These are phyloP conservation scores for Brachyrhaphis roseni DNA, from an alignment of 2,797 vertebrate genomes.

Conservation along the genomic window DNA sequence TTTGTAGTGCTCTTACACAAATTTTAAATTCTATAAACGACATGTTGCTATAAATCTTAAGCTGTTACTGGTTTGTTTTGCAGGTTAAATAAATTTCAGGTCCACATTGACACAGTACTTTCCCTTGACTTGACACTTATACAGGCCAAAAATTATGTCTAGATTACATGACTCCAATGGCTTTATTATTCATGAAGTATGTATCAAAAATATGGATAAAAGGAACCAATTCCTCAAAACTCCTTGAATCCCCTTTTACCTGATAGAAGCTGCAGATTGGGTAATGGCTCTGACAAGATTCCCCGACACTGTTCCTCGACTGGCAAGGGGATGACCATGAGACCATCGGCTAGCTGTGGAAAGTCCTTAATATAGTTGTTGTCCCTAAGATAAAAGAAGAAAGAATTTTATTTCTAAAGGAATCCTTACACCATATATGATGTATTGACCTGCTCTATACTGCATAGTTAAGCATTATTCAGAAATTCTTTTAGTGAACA, in stretches of 20 bases:
- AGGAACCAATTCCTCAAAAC: not conserved
- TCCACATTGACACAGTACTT: not conserved
- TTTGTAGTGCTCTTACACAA: not conserved
- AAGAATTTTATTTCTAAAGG: conserved; percentile 12
- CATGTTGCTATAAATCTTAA: not conserved
- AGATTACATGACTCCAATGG: not conserved
- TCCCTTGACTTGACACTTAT: not conserved
- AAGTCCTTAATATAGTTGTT: conserved; percentile 99
- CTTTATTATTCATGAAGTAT: not conserved
- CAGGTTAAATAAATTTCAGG: not conserved
- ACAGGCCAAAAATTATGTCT: not conserved
- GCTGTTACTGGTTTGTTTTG: not conserved
- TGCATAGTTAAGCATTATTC: conserved; percentile 48
- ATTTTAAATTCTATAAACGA: not conserved
- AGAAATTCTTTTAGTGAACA: conserved; percentile 1
- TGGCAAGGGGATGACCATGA: conserved; percentile 94
- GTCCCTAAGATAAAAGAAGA: conserved; percentile 81
- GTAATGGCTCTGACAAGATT: conserved; percentile 92
- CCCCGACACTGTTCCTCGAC: conserved; percentile 97
- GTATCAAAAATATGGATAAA: not conserved
- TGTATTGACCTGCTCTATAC: conserved; percentile 17
- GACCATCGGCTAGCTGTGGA: conserved; percentile 93
- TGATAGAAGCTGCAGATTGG: conserved; percentile 91
- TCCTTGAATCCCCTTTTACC: conserved; percentile 73
- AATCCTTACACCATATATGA: conserved; percentile 13